phyloP scores from a whole-genome alignment of 2,797 vertebrate species.

The Oryzias dopingdopingensis region DNA sequence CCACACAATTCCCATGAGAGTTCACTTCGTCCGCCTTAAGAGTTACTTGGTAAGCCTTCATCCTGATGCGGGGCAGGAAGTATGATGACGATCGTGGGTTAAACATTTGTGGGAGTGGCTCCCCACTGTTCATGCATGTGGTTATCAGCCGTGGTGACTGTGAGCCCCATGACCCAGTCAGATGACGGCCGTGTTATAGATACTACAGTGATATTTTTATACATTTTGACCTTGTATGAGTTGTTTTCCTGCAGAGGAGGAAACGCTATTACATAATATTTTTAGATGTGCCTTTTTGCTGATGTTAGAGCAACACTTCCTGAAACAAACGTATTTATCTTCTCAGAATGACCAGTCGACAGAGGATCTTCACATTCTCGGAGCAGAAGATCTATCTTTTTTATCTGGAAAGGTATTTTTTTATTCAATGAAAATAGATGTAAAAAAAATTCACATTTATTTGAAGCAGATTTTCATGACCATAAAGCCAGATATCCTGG shows the following conservation, averaged over 20 bases:
- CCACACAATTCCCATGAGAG: conserved; percentile 87
- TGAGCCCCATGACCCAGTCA: conserved; percentile 29
- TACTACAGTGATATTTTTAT: conserved; percentile 31
- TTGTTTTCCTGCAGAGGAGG: neutral
- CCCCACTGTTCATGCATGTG: conserved; percentile 1
- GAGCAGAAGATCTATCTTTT: conserved; percentile 86
- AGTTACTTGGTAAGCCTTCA: conserved; percentile 84
- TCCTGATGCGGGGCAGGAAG: neutral
- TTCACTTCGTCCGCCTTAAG: conserved; percentile 91
- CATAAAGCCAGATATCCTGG: neutral
- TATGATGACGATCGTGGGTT: neutral
- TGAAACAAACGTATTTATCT: conserved; percentile 5
- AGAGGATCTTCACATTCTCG: conserved; percentile 86
- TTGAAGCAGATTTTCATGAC: neutral
- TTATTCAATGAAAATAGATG: neutral
- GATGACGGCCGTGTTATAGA: conserved; percentile 14
- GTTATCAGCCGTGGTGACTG: conserved; percentile 7
- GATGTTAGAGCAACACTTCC: neutral
- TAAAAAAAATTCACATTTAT: neutral
- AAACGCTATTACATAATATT: no score
- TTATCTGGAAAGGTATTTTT: conserved; percentile 86
- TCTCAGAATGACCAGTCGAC: conserved; percentile 88
- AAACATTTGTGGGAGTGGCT: neutral
- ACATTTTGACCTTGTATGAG: conserved; percentile 7
- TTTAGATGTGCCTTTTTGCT: neutral